Evolutionary conservation across 1,140 invertebrate species (phyloP).

Genomic region (Neodiprion virginianus): DNA sequence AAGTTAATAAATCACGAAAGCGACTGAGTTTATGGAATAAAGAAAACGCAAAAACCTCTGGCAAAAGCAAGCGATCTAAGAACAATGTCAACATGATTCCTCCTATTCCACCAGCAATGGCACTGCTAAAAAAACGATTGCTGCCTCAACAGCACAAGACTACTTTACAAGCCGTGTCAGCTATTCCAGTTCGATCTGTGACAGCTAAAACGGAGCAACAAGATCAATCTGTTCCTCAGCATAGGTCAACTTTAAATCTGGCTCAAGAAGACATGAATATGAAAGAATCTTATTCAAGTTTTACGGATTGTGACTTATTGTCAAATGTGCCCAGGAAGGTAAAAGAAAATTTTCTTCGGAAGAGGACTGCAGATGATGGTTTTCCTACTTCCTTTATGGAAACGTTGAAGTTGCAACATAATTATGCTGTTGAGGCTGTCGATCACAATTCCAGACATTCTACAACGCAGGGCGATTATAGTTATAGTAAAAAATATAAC

Average conservation of each 20-base stretch:
- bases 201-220: background rate
- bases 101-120: background rate
- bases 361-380: background rate
- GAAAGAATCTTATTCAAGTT: background rate
- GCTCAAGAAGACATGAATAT: background rate
- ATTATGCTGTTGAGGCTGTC: no score
- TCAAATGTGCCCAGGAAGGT: background rate
- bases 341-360: background rate
- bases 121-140: background rate
- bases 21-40: background rate
- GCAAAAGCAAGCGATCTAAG: background rate
- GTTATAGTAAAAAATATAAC: background rate
- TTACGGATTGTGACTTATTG: background rate
- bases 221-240: background rate
- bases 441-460: no score
- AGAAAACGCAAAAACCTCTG: background rate
- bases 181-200: background rate
- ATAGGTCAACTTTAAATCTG: background rate
- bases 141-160: background rate
- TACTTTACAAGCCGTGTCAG: background rate
- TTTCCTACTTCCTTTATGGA: background rate
- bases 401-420: no score
- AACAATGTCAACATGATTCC: background rate
- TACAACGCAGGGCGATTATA: background rate
- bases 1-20: background rate